A percentile compares a stretch with the other conserved stretches of the same genome.
Conservation (phyloP, 1,140 invertebrate genomes). For the Saccostrea echinata region DNA sequence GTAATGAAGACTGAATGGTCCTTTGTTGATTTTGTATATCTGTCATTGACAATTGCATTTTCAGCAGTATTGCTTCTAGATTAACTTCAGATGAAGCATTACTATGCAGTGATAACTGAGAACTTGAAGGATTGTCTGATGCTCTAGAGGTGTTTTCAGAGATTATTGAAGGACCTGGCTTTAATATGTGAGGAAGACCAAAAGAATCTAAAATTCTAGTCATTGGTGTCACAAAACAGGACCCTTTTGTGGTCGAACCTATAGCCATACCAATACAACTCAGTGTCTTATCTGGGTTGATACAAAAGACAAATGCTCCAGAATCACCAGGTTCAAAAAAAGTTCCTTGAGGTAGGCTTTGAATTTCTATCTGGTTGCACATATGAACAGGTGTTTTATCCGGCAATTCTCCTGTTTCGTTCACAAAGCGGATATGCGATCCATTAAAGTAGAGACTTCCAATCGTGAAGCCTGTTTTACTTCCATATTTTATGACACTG, state of each 20-base stretch:
- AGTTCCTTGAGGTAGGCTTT: neutral
- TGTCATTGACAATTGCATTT: neutral
- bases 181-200: too few relatives aligned
- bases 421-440: neutral
- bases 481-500: neutral
- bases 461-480: neutral
- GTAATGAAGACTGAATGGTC: neutral
- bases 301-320: neutral
- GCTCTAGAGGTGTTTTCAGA: neutral
- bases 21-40: neutral
- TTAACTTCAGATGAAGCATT: neutral
- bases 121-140: neutral
- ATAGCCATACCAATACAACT: too few relatives aligned
- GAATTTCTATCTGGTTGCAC: neutral
- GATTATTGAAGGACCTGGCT: neutral
- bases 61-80: neutral
- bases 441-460: neutral
- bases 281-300: too few relatives aligned
- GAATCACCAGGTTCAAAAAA: neutral
- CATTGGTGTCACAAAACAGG: too few relatives aligned
- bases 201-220: too few relatives aligned
- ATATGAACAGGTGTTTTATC: neutral
- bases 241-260: too few relatives aligned
- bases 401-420: neutral
- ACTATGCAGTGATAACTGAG: neutral